A percentile compares a stretch with the other conserved stretches of the same genome.
Evolutionary conservation across 2,797 vertebrate species (phyloP).

Genomic region (Mormyrus hasselquistii): DNA sequence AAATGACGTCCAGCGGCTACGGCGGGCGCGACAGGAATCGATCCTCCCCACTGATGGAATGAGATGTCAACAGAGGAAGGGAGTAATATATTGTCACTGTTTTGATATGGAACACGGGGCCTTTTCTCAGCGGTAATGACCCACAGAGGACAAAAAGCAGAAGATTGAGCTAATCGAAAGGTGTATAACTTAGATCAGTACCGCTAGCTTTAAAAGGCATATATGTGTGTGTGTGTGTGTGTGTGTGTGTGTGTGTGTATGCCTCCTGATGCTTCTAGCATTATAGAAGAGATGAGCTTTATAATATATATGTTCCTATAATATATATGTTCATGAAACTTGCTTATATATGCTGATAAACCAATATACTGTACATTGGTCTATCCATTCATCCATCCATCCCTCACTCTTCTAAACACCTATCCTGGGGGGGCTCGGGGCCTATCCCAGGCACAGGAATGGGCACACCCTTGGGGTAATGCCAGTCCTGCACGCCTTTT

Average conservation of each 20-base stretch:
- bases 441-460: neutral
- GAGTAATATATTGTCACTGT: neutral
- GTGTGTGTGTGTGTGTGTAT: neutral
- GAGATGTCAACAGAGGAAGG: neutral
- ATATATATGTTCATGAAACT: neutral
- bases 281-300: neutral
- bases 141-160: neutral
- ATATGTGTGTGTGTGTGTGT: neutral
- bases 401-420: neutral
- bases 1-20: neutral
- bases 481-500: neutral
- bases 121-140: neutral
- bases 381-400: neutral
- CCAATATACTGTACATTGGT: neutral
- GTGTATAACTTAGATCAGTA: neutral
- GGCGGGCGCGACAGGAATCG: neutral
- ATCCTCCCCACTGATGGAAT: constrained; percentile 2
- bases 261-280: neutral
- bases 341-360: neutral
- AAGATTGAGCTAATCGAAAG: neutral
- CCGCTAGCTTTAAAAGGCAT: neutral
- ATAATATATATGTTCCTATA: neutral
- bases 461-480: neutral
- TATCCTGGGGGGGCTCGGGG: too few relatives aligned
- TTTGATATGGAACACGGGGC: neutral